Conservation (phyloP, 2,113 vertebrate species). For the Chaenogobius annularis region DNA sequence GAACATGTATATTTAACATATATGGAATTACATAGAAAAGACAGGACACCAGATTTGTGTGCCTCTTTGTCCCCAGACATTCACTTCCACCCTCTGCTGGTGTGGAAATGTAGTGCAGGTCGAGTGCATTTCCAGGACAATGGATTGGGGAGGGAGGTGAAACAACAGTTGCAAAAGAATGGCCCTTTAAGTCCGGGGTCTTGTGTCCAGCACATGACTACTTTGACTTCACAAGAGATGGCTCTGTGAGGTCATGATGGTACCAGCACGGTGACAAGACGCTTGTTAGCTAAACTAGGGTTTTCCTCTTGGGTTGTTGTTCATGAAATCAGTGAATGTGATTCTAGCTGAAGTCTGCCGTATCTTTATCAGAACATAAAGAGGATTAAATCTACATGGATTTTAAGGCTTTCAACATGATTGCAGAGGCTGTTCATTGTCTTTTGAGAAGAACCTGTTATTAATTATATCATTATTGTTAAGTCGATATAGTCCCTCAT, state of each 20-base stretch:
- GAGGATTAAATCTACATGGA: not conserved
- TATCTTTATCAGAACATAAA: not conserved
- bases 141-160: constrained; percentile 14
- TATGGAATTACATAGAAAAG: constrained; percentile 3
- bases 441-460: not conserved
- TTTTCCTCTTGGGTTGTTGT: not conserved
- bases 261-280: constrained; percentile 40
- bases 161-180: constrained; percentile 47
- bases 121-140: constrained; percentile 10
- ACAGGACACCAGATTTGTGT: constrained; percentile 33
- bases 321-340: not conserved
- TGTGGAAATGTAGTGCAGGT: constrained; percentile 14
- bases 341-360: not conserved
- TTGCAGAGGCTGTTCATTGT: not conserved
- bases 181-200: constrained; percentile 37
- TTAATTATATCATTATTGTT: too few relatives aligned
- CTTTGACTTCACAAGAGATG: constrained; percentile 44
- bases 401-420: not conserved
- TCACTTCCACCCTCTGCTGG: constrained; percentile 61
- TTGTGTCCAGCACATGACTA: constrained; percentile 56
- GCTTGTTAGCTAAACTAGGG: not conserved
- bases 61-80: constrained; percentile 1
- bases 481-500: too few relatives aligned
- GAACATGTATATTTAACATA: too few relatives aligned
- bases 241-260: constrained; percentile 63